phyloP scores from a whole-genome alignment of 2,888 invertebrate species.

The Strigamia crassipes region DNA sequence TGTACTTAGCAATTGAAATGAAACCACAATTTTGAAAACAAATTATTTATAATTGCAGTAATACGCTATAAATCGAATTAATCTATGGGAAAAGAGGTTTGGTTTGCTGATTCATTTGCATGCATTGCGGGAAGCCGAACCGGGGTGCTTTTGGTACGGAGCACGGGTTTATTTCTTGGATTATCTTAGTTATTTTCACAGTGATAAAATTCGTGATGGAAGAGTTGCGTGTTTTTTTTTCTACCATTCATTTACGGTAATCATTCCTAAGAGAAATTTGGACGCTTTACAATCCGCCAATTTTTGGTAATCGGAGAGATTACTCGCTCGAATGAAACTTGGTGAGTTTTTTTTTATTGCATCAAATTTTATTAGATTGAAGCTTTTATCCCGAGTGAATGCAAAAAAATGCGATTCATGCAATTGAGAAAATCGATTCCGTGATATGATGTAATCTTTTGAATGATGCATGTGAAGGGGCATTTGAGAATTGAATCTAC shows the following conservation, averaged over 20 bases:
- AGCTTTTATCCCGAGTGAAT: constrained; percentile 11
- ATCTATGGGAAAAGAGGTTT: not conserved
- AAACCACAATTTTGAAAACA: not conserved
- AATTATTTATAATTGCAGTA: not conserved
- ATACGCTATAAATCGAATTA: not conserved
- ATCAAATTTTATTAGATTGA: not conserved
- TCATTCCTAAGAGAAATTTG: not conserved
- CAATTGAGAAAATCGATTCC: constrained; percentile 18
- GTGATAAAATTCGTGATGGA: not conserved
- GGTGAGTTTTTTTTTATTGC: constrained; percentile 23
- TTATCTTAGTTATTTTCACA: not conserved
- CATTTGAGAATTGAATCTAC: constrained; percentile 18
- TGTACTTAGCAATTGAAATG: not conserved
- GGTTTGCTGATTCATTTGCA: not conserved
- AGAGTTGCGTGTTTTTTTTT: not conserved
- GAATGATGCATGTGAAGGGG: not conserved
- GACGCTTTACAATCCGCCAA: constrained; percentile 25
- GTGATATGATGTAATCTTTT: constrained; percentile 13
- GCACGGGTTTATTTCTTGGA: not conserved
- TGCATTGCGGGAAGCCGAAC: constrained; percentile 29
- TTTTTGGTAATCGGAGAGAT: constrained; percentile 4
- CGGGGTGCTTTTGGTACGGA: not conserved
- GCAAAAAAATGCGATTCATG: not conserved
- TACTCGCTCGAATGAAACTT: not conserved
- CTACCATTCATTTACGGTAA: not conserved